These are phyloP conservation scores for Drosophila mimetica DNA, from an alignment of 2,888 invertebrate genomes.

Conservation along the genomic window DNA sequence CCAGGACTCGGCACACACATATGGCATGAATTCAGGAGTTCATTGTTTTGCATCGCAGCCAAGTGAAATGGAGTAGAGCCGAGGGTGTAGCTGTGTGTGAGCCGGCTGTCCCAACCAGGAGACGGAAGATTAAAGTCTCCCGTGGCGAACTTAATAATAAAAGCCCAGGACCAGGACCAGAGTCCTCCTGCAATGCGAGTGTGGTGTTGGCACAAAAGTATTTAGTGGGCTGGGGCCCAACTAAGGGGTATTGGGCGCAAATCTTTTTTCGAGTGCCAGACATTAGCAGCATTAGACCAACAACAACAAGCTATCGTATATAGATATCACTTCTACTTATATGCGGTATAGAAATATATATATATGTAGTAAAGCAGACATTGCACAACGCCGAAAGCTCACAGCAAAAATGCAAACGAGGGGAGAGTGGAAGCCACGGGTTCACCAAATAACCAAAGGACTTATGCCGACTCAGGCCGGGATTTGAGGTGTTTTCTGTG, in stretches of 20 bases:
- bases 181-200: slow-evolving; percentile 32
- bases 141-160: slow-evolving; percentile 84
- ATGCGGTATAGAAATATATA: slow-evolving; percentile 19
- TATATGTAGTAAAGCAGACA: slow-evolving; percentile 14
- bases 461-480: slow-evolving; percentile 62
- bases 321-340: slow-evolving; percentile 35
- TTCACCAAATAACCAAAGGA: slow-evolving; percentile 76
- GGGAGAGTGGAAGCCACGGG: slow-evolving; percentile 32
- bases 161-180: slow-evolving; percentile 65
- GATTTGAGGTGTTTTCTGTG: slow-evolving; percentile 26
- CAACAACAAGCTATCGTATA: slow-evolving; percentile 52
- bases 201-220: slow-evolving; percentile 59
- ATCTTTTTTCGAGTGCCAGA: slow-evolving; percentile 77
- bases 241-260: slow-evolving; percentile 37
- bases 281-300: slow-evolving; percentile 76
- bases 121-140: slow-evolving; percentile 83
- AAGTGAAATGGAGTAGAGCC: slow-evolving; percentile 40
- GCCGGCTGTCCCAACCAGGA: slow-evolving; percentile 50
- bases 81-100: slow-evolving; percentile 18
- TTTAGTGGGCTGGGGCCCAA: slow-evolving; percentile 53
- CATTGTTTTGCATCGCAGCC: slow-evolving; percentile 73
- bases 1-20: slow-evolving; percentile 58
- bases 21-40: slow-evolving; percentile 75
- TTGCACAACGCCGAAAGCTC: slow-evolving; percentile 49
- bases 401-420: slow-evolving; percentile 44